Evolutionary conservation across 2,113 vertebrate species (phyloP).

Genomic region (Aplodontia rufa): DNA sequence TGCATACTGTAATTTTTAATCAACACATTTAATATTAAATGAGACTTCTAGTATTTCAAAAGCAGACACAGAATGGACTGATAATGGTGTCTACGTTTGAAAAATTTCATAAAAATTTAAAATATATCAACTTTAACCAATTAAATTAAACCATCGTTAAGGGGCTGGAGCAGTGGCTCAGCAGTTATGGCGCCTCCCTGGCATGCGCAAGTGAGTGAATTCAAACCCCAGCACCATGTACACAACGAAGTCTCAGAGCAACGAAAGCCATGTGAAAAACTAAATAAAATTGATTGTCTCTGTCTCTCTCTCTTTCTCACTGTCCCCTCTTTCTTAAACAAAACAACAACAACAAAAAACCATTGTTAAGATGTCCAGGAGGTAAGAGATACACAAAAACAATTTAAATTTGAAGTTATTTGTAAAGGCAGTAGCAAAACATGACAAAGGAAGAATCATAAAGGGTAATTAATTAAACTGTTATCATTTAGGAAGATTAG

Average conservation of each 20-base stretch:
- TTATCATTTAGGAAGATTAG: not conserved
- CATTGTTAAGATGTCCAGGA: not conserved
- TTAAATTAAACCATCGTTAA: too few species aligned
- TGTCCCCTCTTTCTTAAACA: too few species aligned
- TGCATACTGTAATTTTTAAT: not conserved
- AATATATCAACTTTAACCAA: not conserved
- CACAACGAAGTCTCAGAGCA: too few species aligned
- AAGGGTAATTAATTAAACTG: not conserved
- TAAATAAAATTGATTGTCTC: too few species aligned
- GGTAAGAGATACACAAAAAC: not conserved
- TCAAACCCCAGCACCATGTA: too few species aligned
- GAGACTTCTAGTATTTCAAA: slow-evolving; percentile 50
- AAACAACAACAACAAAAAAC: not conserved
- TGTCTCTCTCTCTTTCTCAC: too few species aligned
- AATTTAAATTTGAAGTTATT: not conserved
- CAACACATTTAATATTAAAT: not conserved
- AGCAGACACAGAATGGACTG: not conserved
- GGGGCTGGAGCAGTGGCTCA: too few species aligned
- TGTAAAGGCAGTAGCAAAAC: slow-evolving; percentile 5
- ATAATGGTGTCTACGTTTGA: slow-evolving; percentile 4
- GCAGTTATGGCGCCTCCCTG: too few species aligned
- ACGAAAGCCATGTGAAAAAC: too few species aligned
- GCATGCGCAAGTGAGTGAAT: too few species aligned
- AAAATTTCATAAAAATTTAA: not conserved
- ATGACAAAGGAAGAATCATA: not conserved